phyloP scores from a whole-genome alignment of 2,888 invertebrate genomes.

The Tachystola acroxantha region DNA sequence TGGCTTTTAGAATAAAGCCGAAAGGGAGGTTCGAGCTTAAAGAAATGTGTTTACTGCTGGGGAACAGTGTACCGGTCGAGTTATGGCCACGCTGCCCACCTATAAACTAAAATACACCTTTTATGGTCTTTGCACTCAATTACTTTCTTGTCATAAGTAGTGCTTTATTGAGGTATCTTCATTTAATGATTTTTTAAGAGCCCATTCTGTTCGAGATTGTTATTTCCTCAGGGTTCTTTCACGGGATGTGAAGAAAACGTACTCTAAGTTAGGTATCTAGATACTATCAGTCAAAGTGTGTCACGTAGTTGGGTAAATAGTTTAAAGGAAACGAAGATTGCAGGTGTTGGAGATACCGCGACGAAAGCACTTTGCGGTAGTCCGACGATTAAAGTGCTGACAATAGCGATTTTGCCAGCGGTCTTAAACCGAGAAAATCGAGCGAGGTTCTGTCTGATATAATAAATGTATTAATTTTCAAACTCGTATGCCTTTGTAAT shows the following conservation, averaged over 20 bases:
- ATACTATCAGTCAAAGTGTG: too few relatives aligned
- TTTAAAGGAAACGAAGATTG: slow-evolving; percentile 7
- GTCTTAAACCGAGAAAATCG: too few relatives aligned
- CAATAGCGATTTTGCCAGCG: slow-evolving; percentile 5
- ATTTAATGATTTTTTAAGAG: too few relatives aligned
- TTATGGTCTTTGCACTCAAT: slow-evolving; percentile 31
- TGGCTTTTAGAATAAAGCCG: slow-evolving; percentile 54
- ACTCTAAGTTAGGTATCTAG: too few relatives aligned
- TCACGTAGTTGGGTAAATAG: too few relatives aligned
- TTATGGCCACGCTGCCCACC: slow-evolving; percentile 21
- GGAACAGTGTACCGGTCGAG: slow-evolving; percentile 22
- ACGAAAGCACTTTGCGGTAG: slow-evolving; percentile 1
- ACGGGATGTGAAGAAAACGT: too few relatives aligned
- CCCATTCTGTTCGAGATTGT: too few relatives aligned
- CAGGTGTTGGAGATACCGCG: slow-evolving; percentile 1
- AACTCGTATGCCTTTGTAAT: too few relatives aligned
- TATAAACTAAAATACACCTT: slow-evolving; percentile 30
- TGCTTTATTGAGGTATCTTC: not conserved
- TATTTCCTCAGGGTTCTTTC: too few relatives aligned
- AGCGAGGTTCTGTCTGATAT: too few relatives aligned
- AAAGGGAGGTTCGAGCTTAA: slow-evolving; percentile 44
- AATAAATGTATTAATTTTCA: too few relatives aligned
- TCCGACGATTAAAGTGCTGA: slow-evolving; percentile 1
- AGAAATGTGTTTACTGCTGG: slow-evolving; percentile 51
- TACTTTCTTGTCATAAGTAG: slow-evolving; percentile 13